phyloP scores from a whole-genome alignment of 1,140 invertebrate species.

The Calosoma granatense region DNA sequence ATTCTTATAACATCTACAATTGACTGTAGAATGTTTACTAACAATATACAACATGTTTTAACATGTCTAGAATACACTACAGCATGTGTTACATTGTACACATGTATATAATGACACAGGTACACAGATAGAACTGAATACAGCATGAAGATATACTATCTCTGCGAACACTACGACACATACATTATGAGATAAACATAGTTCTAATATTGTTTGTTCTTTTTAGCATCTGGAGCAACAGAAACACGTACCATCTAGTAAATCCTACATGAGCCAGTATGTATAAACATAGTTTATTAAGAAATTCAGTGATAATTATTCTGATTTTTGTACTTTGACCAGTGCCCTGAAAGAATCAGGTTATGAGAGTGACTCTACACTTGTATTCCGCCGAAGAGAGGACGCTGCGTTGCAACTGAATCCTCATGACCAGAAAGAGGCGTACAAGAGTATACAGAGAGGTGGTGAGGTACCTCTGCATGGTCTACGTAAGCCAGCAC shows the following conservation, averaged over 20 bases:
- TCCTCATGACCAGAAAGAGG: constrained; percentile 66
- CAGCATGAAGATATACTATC: constrained; percentile 11
- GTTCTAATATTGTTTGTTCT: too few relatives aligned
- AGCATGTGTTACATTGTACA: not conserved
- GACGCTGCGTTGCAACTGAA: constrained; percentile 56
- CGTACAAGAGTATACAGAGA: constrained; percentile 76
- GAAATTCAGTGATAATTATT: not conserved
- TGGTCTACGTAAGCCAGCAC: constrained; percentile 77
- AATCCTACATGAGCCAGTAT: constrained; percentile 65
- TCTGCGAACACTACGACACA: constrained; percentile 6
- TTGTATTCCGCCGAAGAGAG: constrained; percentile 67
- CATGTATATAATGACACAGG: not conserved
- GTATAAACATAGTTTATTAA: constrained; percentile 24
- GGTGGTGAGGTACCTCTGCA: constrained; percentile 86
- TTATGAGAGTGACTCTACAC: constrained; percentile 82
- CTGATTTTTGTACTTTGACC: not conserved
- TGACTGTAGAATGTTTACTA: too few relatives aligned
- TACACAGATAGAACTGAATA: not conserved
- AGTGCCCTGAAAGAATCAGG: constrained; percentile 79
- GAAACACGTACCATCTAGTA: constrained; percentile 44
- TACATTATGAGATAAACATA: too few relatives aligned
- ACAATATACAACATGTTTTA: too few relatives aligned
- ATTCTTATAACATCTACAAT: too few relatives aligned
- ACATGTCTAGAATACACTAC: not conserved
- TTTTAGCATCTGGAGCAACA: constrained; percentile 52